Evolutionary conservation across 2,113 vertebrate species (phyloP).

Genomic region (Plestiodon gilberti): DNA sequence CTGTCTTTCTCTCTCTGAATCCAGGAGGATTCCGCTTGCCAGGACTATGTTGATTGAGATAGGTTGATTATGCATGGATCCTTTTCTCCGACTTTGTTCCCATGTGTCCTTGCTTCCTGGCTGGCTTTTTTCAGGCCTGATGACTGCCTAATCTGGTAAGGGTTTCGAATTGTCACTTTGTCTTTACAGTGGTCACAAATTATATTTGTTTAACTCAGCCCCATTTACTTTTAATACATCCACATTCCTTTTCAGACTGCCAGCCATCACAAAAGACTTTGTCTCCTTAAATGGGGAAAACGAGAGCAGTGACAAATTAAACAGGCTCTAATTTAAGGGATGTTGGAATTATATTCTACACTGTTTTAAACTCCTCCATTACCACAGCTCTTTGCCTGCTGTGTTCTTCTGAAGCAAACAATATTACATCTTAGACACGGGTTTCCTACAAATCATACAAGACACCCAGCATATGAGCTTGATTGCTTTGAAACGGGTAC

Average conservation of each 20-base stretch:
- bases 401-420: conserved; percentile 40
- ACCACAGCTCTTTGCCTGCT: conserved; percentile 50
- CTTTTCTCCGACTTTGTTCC: conserved; percentile 15
- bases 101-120: background rate
- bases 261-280: conserved; percentile 23
- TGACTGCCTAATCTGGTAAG: conserved; percentile 41
- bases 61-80: background rate
- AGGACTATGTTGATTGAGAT: background rate
- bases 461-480: conserved; percentile 50
- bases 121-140: conserved; percentile 54
- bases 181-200: background rate
- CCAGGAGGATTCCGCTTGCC: no score
- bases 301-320: conserved; percentile 19
- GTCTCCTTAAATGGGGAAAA: conserved; percentile 28
- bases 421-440: conserved; percentile 48
- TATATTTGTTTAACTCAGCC: background rate
- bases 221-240: conserved; percentile 23
- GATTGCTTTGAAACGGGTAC: conserved; percentile 68
- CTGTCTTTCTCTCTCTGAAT: no score
- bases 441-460: conserved; percentile 65
- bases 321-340: conserved; percentile 57
- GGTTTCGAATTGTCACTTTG: conserved; percentile 25
- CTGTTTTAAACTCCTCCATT: conserved; percentile 46
- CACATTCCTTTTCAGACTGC: conserved; percentile 42
- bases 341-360: conserved; percentile 56